Percentiles rank a stretch among this genome's conserved stretches.
phyloP scores from a whole-genome alignment of 2,113 vertebrate genomes.

The Micronisus gabar region DNA sequence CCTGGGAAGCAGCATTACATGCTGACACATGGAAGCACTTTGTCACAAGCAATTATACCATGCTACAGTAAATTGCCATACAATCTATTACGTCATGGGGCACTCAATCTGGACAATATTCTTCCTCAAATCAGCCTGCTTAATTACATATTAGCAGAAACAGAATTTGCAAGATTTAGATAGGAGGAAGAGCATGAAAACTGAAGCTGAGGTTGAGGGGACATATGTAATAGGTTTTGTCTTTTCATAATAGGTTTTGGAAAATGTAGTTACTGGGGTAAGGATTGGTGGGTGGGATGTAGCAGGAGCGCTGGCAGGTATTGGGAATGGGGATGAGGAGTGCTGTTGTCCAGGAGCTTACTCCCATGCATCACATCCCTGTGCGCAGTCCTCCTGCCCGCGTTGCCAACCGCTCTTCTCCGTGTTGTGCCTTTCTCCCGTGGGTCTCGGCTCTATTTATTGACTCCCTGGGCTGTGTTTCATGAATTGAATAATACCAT shows the following conservation, averaged over 20 bases:
- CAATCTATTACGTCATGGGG: background rate
- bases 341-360: background rate
- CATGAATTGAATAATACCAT: background rate
- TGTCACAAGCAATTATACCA: constrained; percentile 41
- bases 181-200: background rate
- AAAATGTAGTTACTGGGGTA: too few species aligned
- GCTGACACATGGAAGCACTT: background rate
- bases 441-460: background rate
- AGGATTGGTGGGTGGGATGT: background rate
- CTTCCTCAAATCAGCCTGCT: background rate
- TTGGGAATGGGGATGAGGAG: background rate
- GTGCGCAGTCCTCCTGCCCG: fast-evolving
- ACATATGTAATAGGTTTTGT: fast-evolving
- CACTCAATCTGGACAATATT: fast-evolving
- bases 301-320: background rate
- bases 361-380: background rate
- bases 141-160: background rate
- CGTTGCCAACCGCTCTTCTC: background rate
- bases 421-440: background rate
- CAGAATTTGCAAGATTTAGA: background rate
- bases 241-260: too few species aligned
- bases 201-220: background rate
- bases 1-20: background rate
- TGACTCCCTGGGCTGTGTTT: background rate
- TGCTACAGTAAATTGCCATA: background rate